Percentiles rank a stretch among this genome's conserved stretches.
Conservation (phyloP, 92 coral and sea anemone genomes). For the Epizoanthus fatuus region DNA sequence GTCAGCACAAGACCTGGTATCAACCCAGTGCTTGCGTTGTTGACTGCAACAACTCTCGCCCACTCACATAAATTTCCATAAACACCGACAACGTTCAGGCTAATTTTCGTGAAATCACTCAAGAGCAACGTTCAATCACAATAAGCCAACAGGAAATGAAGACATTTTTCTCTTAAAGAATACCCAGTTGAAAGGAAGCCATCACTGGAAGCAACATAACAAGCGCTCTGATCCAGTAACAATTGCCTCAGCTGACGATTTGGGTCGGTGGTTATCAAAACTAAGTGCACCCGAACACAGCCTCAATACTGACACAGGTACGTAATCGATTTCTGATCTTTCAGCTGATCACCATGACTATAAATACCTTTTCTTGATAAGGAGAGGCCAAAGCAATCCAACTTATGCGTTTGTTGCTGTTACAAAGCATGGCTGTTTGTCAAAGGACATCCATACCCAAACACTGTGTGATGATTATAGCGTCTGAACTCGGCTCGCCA, state of each 20-base stretch:
- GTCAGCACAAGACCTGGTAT: neutral
- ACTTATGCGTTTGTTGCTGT: neutral
- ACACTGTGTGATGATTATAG: neutral
- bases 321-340: neutral
- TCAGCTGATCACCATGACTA: no score
- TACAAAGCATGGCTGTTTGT: constrained; percentile 8
- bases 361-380: neutral
- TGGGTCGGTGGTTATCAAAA: constrained; percentile 12
- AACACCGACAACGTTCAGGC: neutral
- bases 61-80: neutral
- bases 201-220: constrained; percentile 23
- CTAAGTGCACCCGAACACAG: neutral
- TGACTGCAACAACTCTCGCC: constrained; percentile 4
- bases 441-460: neutral
- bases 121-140: constrained; percentile 36
- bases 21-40: neutral
- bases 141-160: constrained; percentile 50
- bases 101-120: constrained; percentile 48
- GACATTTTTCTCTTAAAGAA: constrained; percentile 36
- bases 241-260: constrained; percentile 20
- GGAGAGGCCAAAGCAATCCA: neutral
- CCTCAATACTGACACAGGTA: constrained; percentile 4
- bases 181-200: constrained; percentile 27
- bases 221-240: constrained; percentile 1
- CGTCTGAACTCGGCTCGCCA: neutral